Evolutionary conservation across 2,113 vertebrate genomes (phyloP).

Genomic region (Pygoscelis adeliae): DNA sequence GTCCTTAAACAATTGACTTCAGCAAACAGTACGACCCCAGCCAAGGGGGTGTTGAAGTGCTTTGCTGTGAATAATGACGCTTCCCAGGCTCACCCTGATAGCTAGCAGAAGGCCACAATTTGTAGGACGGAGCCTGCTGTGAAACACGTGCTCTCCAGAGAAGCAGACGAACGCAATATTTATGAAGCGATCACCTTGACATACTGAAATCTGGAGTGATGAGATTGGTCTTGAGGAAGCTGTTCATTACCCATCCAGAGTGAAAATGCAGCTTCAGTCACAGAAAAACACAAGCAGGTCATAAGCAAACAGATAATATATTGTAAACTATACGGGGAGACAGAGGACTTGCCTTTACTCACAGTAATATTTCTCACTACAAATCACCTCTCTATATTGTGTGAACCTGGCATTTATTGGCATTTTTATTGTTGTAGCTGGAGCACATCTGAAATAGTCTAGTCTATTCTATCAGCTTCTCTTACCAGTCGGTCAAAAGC

Average conservation of each 20-base stretch:
- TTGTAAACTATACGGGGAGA: conserved; percentile 31
- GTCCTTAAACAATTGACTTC: not conserved
- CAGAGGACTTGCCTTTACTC: conserved; percentile 44
- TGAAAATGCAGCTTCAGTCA: not conserved
- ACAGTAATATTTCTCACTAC: conserved; percentile 64
- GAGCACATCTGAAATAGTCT: not conserved
- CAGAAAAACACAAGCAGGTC: conserved; percentile 2
- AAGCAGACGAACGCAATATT: not conserved
- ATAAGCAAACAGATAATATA: conserved; percentile 32
- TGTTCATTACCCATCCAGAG: conserved; percentile 14
- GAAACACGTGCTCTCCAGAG: not conserved
- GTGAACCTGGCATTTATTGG: not conserved
- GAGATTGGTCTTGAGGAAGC: conserved; percentile 58
- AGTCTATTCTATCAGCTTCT: not conserved
- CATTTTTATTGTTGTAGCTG: not conserved
- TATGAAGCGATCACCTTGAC: conserved; percentile 55
- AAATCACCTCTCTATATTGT: not conserved
- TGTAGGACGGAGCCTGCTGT: not conserved
- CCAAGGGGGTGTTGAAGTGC: not conserved
- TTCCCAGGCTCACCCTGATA: not conserved
- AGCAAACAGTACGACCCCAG: not conserved
- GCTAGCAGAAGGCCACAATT: not conserved
- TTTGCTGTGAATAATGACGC: not conserved
- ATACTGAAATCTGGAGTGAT: not conserved
- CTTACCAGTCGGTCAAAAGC: not conserved